Percentiles rank a stretch among this genome's conserved stretches.
phyloP scores from a whole-genome alignment of 1,140 invertebrate species.

The Microplitis mediator region DNA sequence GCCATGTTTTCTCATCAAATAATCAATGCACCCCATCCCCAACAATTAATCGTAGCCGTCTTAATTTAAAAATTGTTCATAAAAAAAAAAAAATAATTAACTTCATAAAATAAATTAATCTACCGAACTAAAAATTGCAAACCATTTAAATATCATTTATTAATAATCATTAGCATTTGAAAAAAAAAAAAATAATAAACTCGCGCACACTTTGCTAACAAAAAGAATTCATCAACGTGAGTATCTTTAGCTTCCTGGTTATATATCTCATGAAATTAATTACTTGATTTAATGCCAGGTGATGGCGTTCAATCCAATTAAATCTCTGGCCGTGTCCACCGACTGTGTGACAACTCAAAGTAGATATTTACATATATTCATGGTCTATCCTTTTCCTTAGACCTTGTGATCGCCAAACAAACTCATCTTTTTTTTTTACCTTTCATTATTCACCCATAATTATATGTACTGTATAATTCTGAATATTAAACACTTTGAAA shows the following conservation, averaged over 20 bases:
- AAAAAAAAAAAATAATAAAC: too few relatives aligned
- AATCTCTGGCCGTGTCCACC: constrained; percentile 43
- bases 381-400: background rate
- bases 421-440: too few relatives aligned
- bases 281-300: constrained; percentile 57
- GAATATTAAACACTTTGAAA: background rate
- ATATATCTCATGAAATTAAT: constrained; percentile 55
- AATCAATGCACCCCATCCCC: too few relatives aligned
- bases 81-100: too few relatives aligned
- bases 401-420: too few relatives aligned
- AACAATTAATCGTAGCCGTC: too few relatives aligned
- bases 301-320: constrained; percentile 57
- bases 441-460: background rate
- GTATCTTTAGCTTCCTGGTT: constrained; percentile 39
- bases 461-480: background rate
- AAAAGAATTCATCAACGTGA: background rate
- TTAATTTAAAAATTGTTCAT: too few relatives aligned
- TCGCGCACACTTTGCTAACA: background rate
- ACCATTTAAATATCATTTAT: too few relatives aligned
- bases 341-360: background rate
- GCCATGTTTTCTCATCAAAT: too few relatives aligned
- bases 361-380: constrained; percentile 32
- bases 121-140: too few relatives aligned
- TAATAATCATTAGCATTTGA: too few relatives aligned
- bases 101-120: too few relatives aligned